Base-by-base conservation (phyloP, 2,797 vertebrate genomes). In the Alca torda region DNA sequence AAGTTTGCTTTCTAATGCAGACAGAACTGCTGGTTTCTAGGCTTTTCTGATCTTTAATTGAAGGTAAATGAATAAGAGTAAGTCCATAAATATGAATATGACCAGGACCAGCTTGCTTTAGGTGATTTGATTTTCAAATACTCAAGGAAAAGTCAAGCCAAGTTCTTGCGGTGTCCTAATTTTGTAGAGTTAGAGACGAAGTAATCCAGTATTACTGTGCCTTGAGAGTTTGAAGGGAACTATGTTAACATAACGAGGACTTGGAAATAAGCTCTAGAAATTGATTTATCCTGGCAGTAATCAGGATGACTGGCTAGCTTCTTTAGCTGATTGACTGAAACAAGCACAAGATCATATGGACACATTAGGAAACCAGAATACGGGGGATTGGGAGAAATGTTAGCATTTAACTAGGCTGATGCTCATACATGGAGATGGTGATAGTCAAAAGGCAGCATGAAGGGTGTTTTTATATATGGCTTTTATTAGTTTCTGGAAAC, bases 221-320 rank as follows among this genome's bases (percentile, higher is more conserved):
- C 94, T 96, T 94, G 78, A 96, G 82, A 96, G 96, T 97, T 97
- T 67, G 67, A 84, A 98, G 96, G 97, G 86, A 97, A 77, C 37
- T 80, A 51, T 11, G n/a, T 63, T 88, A 96, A 93, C 65, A 45
- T 59, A 88, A 93, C 5, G 1, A 72, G 82, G 48, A 67, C 82
- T 70, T 75, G 68, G 61, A 89, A 95, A 93, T 91, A 93, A 91
- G 85, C 87, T 81, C 77, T 77, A 76, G 50, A 75, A 96, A 91
- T 25, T 91, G 60, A 93, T 97, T 95, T 95, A 89, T 78, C 73
- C 64, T 97, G 87, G 83, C 84, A 97, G 70, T 89, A 97, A 96
- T 96, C 88, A 87, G 90, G 79, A 90, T 95, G 65, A 94, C 57
- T 37, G 72, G 41, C 24, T 57, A 76, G 41, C 54, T 93, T 80